A percentile compares a stretch with the other conserved stretches of the same genome.
These are phyloP conservation scores for Phoenicopterus ruber DNA, from an alignment of 2,113 vertebrate species.

Conservation along the genomic window DNA sequence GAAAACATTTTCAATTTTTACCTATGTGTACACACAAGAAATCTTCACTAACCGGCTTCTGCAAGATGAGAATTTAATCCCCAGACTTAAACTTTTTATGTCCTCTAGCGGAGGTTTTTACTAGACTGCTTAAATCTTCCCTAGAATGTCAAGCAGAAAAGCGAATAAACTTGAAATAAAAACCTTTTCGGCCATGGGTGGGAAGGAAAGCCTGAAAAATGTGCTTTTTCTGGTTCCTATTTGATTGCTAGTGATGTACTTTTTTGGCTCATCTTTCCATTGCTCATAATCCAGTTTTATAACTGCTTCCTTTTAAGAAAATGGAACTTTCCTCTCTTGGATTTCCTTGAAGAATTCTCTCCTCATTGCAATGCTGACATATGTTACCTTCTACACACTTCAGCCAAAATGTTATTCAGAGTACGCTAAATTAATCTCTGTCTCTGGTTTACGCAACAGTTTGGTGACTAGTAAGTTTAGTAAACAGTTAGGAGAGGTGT, in stretches of 20 bases:
- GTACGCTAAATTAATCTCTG: background rate
- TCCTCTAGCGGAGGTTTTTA: background rate
- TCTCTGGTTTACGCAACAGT: background rate
- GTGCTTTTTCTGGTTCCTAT: background rate
- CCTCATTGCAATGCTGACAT: background rate
- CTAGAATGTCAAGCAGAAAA: background rate
- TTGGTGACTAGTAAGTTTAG: background rate
- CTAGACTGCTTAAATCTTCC: background rate
- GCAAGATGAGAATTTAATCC: background rate
- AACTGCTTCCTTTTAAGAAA: background rate
- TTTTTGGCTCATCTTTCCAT: background rate
- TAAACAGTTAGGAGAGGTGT: background rate
- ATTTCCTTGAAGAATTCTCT: background rate
- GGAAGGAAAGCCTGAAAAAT: background rate
- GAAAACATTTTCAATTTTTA: background rate
- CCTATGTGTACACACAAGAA: background rate
- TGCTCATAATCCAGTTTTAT: background rate
- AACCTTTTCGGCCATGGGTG: background rate
- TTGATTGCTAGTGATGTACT: background rate
- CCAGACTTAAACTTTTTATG: background rate
- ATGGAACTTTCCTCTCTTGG: background rate
- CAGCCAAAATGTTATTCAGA: background rate
- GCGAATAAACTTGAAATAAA: background rate
- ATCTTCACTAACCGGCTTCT: background rate
- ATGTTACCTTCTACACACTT: background rate